A percentile compares a stretch with the other conserved stretches of the same genome.
phyloP scores from a whole-genome alignment of 2,888 invertebrate species.

The Dicranocentrus wangi region DNA sequence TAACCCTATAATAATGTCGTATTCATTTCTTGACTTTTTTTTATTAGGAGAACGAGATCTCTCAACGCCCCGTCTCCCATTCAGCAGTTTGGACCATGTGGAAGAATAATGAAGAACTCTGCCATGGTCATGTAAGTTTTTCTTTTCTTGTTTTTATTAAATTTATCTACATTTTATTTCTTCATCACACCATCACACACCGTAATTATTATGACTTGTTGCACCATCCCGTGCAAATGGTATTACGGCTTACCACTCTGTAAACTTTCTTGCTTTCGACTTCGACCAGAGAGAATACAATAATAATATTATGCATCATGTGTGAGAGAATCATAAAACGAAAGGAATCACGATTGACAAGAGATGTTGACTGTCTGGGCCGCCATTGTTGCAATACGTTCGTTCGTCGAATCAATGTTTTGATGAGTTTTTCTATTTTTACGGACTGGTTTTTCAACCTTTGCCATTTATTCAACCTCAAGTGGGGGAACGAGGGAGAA shows the following conservation, averaged over 20 bases:
- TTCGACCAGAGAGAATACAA: constrained; percentile 4
- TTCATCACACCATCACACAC: constrained; percentile 19
- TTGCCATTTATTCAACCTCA: constrained; percentile 43
- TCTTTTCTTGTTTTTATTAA: constrained; percentile 14
- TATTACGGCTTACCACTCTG: constrained; percentile 12
- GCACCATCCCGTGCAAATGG: constrained; percentile 2
- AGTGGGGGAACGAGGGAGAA: neutral
- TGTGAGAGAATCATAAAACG: neutral
- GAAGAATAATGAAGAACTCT: constrained; percentile 96
- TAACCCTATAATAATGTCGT: too few species aligned
- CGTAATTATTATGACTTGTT: constrained; percentile 26
- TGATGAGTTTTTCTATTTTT: constrained; percentile 56
- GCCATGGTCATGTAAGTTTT: constrained; percentile 95
- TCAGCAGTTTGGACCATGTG: constrained; percentile 98
- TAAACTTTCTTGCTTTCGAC: constrained; percentile 44
- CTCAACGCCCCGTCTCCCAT: constrained; percentile 97
- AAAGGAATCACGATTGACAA: neutral
- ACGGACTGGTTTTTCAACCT: constrained; percentile 60
- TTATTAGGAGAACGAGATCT: constrained; percentile 89
- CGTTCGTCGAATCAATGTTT: constrained; percentile 17
- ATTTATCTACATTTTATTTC: constrained; percentile 27
- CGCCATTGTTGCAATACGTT: constrained; percentile 19
- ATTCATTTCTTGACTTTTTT: too few species aligned
- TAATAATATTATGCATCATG: neutral
- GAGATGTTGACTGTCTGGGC: constrained; percentile 9